Evolutionary conservation across 2,797 vertebrate species (phyloP).

Genomic region (Sandelia bainsii): DNA sequence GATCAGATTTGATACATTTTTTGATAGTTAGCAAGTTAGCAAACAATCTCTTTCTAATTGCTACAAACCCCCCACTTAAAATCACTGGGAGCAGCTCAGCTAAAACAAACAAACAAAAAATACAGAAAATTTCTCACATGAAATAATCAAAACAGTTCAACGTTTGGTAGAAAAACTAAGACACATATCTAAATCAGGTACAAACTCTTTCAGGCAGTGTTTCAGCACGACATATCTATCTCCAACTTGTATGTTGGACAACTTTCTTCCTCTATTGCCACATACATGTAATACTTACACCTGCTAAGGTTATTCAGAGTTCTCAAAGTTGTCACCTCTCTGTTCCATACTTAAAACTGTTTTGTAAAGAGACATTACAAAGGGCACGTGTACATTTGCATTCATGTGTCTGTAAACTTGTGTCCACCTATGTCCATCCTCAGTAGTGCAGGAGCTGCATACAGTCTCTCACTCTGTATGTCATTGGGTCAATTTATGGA

Average conservation of each 20-base stretch:
- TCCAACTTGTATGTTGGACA: no score
- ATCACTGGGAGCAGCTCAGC: not conserved
- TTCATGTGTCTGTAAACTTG: slow-evolving; percentile 30
- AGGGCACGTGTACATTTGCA: slow-evolving; percentile 21
- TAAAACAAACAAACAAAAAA: not conserved
- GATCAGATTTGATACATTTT: no score
- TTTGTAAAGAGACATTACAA: slow-evolving; percentile 12
- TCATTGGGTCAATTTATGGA: slow-evolving; percentile 85
- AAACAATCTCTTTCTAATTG: no score
- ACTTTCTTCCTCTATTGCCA: not conserved
- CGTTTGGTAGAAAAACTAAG: not conserved
- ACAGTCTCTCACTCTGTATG: slow-evolving; percentile 77
- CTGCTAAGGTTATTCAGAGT: not conserved
- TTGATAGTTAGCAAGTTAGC: no score
- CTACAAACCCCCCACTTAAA: no score
- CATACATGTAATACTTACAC: not conserved
- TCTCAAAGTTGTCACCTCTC: not conserved
- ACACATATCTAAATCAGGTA: no score
- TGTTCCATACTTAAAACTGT: not conserved
- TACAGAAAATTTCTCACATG: not conserved
- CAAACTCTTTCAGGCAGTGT: no score
- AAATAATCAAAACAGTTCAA: not conserved
- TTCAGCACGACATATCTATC: no score
- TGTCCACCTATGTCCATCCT: slow-evolving; percentile 18
- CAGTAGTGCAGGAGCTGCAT: slow-evolving; percentile 31